These are phyloP conservation scores for Thalpophila matura DNA, from an alignment of 2,888 invertebrate genomes.

Conservation along the genomic window DNA sequence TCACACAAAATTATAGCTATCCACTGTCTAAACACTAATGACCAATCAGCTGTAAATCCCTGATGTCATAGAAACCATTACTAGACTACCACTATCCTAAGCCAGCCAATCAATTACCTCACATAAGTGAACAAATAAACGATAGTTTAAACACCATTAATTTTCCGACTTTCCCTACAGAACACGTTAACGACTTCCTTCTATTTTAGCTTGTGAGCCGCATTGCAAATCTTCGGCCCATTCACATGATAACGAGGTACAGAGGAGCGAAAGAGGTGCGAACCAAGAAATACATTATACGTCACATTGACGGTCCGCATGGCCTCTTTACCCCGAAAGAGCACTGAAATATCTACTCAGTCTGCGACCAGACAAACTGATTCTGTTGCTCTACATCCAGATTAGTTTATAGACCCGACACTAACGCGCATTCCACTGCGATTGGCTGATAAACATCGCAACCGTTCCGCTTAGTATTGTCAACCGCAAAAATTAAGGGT, in stretches of 20 bases:
- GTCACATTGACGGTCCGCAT: conserved; percentile 39
- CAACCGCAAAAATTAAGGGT: conserved; percentile 49
- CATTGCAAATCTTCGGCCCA: conserved; percentile 68
- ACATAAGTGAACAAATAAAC: conserved; percentile 55
- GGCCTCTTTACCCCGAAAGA: conserved; percentile 60
- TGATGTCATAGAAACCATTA: conserved; percentile 14
- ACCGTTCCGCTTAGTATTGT: conserved; percentile 26
- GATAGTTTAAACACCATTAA: conserved; percentile 60
- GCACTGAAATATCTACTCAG: conserved; percentile 40
- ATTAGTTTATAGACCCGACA: conserved; percentile 49
- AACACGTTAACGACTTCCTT: conserved; percentile 69
- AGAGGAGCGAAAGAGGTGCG: conserved; percentile 52
- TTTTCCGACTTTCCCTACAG: conserved; percentile 69
- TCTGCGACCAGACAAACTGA: conserved; percentile 19
- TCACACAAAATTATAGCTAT: not conserved
- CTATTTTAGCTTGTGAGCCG: conserved; percentile 62
- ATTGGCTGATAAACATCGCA: conserved; percentile 46
- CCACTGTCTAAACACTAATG: not conserved
- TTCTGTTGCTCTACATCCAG: conserved; percentile 54
- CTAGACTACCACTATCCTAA: conserved; percentile 4
- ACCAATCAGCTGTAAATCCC: conserved; percentile 24
- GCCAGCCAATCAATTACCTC: conserved; percentile 29
- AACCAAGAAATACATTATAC: conserved; percentile 56
- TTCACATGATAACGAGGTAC: conserved; percentile 70
- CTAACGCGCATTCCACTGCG: conserved; percentile 34